phyloP scores from a whole-genome alignment of 2,113 vertebrate species.

The Siniperca chuatsi region DNA sequence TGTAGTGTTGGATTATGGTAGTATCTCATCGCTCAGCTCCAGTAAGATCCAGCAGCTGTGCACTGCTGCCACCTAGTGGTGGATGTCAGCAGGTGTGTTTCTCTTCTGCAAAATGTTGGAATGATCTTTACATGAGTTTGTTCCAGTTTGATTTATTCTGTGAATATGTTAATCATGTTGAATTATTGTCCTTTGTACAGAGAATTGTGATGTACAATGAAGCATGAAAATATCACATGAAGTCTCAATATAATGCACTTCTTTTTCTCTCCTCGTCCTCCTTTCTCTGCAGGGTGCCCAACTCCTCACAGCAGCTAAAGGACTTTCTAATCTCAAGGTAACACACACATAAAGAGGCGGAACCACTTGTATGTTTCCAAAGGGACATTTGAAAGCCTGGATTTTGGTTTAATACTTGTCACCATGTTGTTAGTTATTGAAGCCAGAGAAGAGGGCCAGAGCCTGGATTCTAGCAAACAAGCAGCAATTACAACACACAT shows the following conservation, averaged over 20 bases:
- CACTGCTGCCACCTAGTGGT: constrained; percentile 47
- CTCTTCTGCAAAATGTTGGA: not conserved
- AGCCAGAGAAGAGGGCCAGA: not conserved
- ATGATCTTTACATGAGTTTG: not conserved
- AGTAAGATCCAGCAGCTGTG: not conserved
- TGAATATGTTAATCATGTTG: not conserved
- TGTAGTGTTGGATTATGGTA: not conserved
- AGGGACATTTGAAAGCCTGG: not conserved
- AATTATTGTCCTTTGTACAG: not conserved
- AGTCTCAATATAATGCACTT: not conserved
- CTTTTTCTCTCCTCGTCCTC: not conserved
- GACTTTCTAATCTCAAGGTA: constrained; percentile 99
- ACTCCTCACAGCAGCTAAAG: constrained; percentile 96
- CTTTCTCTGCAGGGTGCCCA: constrained; percentile 89
- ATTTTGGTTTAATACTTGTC: not conserved
- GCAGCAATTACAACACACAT: not conserved
- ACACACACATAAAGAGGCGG: not conserved
- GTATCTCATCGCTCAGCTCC: not conserved
- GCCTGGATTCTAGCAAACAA: not conserved
- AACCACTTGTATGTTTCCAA: not conserved
- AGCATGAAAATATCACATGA: not conserved
- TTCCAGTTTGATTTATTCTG: not conserved
- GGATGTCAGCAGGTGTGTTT: not conserved
- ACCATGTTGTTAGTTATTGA: not conserved
- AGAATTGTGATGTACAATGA: not conserved